Evolutionary conservation across 2,888 invertebrate species (phyloP).

Genomic region (Abscondita cerata): DNA sequence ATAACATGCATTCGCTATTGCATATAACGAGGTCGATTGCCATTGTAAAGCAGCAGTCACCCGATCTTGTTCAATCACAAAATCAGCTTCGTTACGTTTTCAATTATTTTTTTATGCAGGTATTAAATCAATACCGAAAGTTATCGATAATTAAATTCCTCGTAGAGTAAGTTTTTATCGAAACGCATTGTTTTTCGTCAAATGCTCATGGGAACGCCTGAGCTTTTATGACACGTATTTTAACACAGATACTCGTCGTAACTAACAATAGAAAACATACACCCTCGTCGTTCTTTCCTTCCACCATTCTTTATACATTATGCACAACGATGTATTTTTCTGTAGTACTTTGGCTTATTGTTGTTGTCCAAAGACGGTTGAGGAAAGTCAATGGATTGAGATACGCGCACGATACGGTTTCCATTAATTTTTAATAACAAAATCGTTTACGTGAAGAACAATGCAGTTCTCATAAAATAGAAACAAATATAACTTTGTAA

Average conservation of each 20-base stretch:
- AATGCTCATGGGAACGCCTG: constrained; percentile 8
- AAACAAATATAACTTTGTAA: no score
- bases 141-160: constrained; percentile 8
- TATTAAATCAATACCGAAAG: background rate
- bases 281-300: no score
- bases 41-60: constrained; percentile 9
- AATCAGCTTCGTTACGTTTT: background rate
- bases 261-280: constrained; percentile 6
- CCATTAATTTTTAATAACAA: background rate
- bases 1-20: constrained; percentile 28
- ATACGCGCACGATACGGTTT: background rate
- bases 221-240: constrained; percentile 8
- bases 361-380: background rate
- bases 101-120: no score
- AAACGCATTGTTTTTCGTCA: constrained; percentile 1
- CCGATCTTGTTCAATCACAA: background rate
- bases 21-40: constrained; percentile 16
- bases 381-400: background rate
- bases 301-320: background rate
- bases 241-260: constrained; percentile 9
- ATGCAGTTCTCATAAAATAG: no score
- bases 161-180: background rate
- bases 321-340: background rate
- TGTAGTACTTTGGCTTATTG: background rate
- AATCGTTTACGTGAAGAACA: no score